Evolutionary conservation across 2,113 vertebrate genomes (phyloP).

Genomic region (Paedocypris sp.): DNA sequence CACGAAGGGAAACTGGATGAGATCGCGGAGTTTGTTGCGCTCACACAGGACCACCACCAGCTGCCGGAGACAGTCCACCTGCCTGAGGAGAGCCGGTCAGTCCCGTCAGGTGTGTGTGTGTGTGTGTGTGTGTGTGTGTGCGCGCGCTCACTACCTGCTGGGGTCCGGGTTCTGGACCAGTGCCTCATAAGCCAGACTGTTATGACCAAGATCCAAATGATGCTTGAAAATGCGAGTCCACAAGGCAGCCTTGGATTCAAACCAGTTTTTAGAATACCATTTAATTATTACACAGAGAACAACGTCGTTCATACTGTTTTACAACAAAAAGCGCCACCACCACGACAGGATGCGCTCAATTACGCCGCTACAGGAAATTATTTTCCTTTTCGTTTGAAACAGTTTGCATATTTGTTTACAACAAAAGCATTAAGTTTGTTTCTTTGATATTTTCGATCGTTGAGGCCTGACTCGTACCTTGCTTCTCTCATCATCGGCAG

Average conservation of each 20-base stretch:
- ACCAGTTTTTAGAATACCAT: neutral
- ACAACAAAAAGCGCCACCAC: too few relatives aligned
- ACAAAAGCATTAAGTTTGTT: too few relatives aligned
- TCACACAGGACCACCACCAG: slow-evolving; percentile 91
- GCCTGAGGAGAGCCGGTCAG: slow-evolving; percentile 57
- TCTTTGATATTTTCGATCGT: too few relatives aligned
- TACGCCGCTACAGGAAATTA: too few relatives aligned
- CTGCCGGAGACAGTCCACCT: slow-evolving; percentile 88
- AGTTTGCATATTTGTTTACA: too few relatives aligned
- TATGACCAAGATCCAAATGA: slow-evolving; percentile 90
- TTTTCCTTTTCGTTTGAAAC: too few relatives aligned
- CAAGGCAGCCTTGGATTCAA: slow-evolving; percentile 80
- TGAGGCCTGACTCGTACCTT: too few relatives aligned
- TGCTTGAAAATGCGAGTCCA: slow-evolving; percentile 94
- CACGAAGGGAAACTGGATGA: slow-evolving; percentile 86
- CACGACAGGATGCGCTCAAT: too few relatives aligned
- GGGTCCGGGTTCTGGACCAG: slow-evolving; percentile 85
- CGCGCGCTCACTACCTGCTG: slow-evolving; percentile 67
- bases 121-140: too few relatives aligned
- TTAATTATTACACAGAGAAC: neutral
- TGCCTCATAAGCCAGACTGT: slow-evolving; percentile 82
- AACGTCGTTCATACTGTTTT: too few relatives aligned
- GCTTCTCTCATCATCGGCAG: slow-evolving; percentile 67
- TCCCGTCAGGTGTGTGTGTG: too few relatives aligned
- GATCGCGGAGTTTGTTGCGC: slow-evolving; percentile 82